Evolutionary conservation across 1,140 invertebrate genomes (phyloP), one percentile per base, ranked within the genome.

Genomic region (Tetraneura akinire): DNA sequence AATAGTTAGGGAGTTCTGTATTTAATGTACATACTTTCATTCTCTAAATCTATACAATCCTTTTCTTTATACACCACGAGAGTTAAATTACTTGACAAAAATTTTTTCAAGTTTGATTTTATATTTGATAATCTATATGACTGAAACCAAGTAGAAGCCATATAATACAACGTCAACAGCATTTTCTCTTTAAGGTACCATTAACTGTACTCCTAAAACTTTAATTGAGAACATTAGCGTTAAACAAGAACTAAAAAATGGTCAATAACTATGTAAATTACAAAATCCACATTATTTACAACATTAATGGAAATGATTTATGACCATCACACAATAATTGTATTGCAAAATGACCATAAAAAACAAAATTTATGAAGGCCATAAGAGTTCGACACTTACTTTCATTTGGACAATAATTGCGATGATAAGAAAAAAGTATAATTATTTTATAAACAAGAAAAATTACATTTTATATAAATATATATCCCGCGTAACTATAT

Each of bases 151-250:
- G 90, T 91, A 45, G 90, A 89, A 83, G 90, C 87, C 87, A 90
- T 88, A 84, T 91, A 92, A 85, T 89, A 90, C 45, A 91, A 82
- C 32, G 91, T 91, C 73, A 92, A 85, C 80, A 90, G 84, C 89
- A 90, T 90, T 57, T 2, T 76, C 21, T 78, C 32, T 60, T 45
- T 26, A 42, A 14, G 16, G 23, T 47, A 60, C 21, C 74, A 62
- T 78, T 13, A 62, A 78, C 37, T 47, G 13, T 23, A 6, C 21
- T 55, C 21, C 32, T 1, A 23, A 74, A 57, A 57, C 29, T 74
- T 21, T 9, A 74, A 57, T 57, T 57, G 29, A 18, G 23, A 55
- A 55, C 51, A 74, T 37, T 23, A 57, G 14, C 42, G n/a, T 57
- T 57, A 21, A 29, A 9, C 68, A 51, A n/a, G n/a, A n/a, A n/a